Conservation (phyloP, 2,113 vertebrate species). For the Hippocampus abdominalis region DNA sequence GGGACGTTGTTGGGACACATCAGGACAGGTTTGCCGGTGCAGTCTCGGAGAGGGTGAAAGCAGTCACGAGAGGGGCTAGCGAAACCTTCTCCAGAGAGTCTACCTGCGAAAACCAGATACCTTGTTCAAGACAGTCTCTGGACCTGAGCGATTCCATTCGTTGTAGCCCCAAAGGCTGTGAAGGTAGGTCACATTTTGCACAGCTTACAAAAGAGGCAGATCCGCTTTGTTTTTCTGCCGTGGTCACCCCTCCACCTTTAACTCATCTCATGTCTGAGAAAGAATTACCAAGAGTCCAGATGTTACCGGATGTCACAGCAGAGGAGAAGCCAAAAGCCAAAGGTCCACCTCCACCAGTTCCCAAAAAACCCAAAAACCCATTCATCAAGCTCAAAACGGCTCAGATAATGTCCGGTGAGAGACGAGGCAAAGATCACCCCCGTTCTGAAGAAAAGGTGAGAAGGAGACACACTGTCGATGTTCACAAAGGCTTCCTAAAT, state of each 20-base stretch:
- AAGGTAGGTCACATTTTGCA: slow-evolving; percentile 26
- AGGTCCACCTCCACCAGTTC: slow-evolving; percentile 71
- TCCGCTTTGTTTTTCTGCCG: slow-evolving; percentile 51
- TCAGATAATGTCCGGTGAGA: slow-evolving; percentile 52
- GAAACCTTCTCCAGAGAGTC: slow-evolving; percentile 7
- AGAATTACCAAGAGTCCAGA: slow-evolving; percentile 7
- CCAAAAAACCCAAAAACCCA: slow-evolving; percentile 73
- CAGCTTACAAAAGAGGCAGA: slow-evolving; percentile 48
- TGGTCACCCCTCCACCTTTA: slow-evolving; percentile 46
- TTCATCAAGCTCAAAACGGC: slow-evolving; percentile 58
- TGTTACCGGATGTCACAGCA: background rate
- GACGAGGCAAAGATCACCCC: slow-evolving; percentile 51
- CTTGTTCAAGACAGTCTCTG: slow-evolving; percentile 3
- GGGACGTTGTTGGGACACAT: background rate
- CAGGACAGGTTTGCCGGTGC: slow-evolving; percentile 41
- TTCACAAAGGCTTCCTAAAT: slow-evolving; percentile 39
- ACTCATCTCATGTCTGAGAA: slow-evolving; percentile 43
- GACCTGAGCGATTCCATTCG: slow-evolving; percentile 34
- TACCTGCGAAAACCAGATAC: slow-evolving; percentile 4
- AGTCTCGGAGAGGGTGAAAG: slow-evolving; percentile 39
- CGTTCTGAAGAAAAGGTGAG: slow-evolving; percentile 55
- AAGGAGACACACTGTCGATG: slow-evolving; percentile 64
- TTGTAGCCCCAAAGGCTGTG: slow-evolving; percentile 14
- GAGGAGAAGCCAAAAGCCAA: slow-evolving; percentile 55
- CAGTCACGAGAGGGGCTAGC: slow-evolving; percentile 4